Base-by-base conservation (phyloP, 2,888 invertebrate species). In the Drosophila kuntzei region DNA sequence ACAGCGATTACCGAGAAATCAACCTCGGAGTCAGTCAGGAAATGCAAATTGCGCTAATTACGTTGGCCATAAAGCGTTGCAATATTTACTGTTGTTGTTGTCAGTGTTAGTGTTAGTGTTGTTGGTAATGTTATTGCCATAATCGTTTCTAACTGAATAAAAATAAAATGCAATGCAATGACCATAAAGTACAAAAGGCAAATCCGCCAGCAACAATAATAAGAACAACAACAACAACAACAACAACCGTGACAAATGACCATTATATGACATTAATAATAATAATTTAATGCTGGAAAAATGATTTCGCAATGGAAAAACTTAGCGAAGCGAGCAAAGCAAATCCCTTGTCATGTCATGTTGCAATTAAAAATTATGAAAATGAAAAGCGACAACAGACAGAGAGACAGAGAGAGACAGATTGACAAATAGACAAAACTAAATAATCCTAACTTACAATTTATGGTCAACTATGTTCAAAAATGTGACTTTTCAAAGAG, bases 41-140 rank as follows among this genome's bases (percentile, higher is more conserved):
- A 86, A 86, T 86, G 87, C 89, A 86, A 89, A 86, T 86, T 77
- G 71, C 89, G 85, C 76, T 89, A 84, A 86, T 89, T 86, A 86
- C 87, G 74, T 64, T 81, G 81, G 67, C 74, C 79, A 66, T 66
- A 68, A 70, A 80, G 75, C 80, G 70, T 79, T 74, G 71, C 79
- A 63, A 70, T 73, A 66, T 68, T 76, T 76, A 69, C 62, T 55
- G 67, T 64, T 74, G 61, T 70, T 41, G 6, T 20, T 20, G 39
- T 51, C 61, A 60, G 27, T 44, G 47, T 43, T 41, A 47, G 37
- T 64, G 58, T 6, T 41, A 32, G 32, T 32, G 62, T 54, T 59
- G 58, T 27, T 58, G 57, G 44, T 59, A 20, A 46, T 70, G 47
- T 54, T 84, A 80, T 83, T 68, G 85, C 81, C 72, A 68, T 87